phyloP scores from a whole-genome alignment of 2,797 vertebrate species.

The Tenualosa thibaudeaui region DNA sequence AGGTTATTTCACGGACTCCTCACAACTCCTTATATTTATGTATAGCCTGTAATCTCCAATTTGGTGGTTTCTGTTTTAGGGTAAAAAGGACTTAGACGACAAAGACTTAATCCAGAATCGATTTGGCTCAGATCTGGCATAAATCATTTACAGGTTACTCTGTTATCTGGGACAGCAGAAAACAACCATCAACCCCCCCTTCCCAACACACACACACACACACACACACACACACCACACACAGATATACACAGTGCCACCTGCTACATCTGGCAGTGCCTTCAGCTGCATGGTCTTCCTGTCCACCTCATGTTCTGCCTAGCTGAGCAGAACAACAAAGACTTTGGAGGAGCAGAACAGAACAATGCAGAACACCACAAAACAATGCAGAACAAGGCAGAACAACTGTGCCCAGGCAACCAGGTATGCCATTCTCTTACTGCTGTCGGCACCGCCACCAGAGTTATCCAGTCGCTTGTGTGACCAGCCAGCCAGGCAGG shows the following conservation, averaged over 20 bases:
- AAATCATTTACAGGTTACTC: neutral
- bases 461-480: neutral
- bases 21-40: neutral
- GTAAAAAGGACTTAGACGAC: neutral
- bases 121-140: neutral
- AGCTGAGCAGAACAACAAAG: slow-evolving; percentile 11
- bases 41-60: no score
- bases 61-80: no score
- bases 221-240: neutral
- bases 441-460: neutral
- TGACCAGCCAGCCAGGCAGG: neutral
- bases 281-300: neutral
- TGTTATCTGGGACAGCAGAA: neutral
- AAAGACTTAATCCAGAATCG: neutral
- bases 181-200: neutral
- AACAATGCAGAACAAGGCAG: neutral
- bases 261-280: neutral
- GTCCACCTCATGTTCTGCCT: neutral
- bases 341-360: neutral
- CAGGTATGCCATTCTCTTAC: slow-evolving; percentile 29
- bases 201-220: neutral
- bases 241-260: slow-evolving; percentile 7
- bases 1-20: neutral
- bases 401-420: neutral
- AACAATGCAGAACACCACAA: no score